Evolutionary conservation across 1,140 invertebrate species (phyloP).

Genomic region (Monochamus saltuarius): DNA sequence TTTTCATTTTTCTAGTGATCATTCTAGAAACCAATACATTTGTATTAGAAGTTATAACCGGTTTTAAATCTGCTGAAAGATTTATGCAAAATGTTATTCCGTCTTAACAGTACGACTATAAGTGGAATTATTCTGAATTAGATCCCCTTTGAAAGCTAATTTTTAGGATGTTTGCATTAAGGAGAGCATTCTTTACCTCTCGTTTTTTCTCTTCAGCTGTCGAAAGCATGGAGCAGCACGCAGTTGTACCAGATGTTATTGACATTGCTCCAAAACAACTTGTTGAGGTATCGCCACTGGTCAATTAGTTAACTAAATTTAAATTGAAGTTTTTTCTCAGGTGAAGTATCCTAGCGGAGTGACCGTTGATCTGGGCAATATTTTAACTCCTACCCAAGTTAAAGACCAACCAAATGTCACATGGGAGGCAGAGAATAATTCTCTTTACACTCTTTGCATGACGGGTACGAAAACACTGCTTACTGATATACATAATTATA

Average conservation of each 20-base stretch:
- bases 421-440: constrained; percentile 62
- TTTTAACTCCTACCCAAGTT: constrained; percentile 74
- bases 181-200: constrained; percentile 25
- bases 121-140: too few species aligned
- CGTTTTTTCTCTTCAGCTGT: constrained; percentile 33
- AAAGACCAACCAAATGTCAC: constrained; percentile 67
- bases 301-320: constrained; percentile 2
- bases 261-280: constrained; percentile 46
- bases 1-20: too few species aligned
- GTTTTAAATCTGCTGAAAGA: too few species aligned
- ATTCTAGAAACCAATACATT: too few species aligned
- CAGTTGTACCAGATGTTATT: constrained; percentile 56
- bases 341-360: constrained; percentile 57
- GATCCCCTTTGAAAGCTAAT: constrained; percentile 1
- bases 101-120: too few species aligned
- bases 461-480: constrained; percentile 49
- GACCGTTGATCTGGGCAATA: constrained; percentile 69
- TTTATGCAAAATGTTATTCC: too few species aligned
- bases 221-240: constrained; percentile 53
- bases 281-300: constrained; percentile 32
- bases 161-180: constrained; percentile 33
- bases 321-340: constrained; percentile 12
- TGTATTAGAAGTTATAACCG: too few species aligned
- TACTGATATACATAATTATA: neutral
- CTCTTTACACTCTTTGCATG: constrained; percentile 79